Evolutionary conservation across 2,113 vertebrate genomes (phyloP).

Genomic region (Bufo gargarizans): DNA sequence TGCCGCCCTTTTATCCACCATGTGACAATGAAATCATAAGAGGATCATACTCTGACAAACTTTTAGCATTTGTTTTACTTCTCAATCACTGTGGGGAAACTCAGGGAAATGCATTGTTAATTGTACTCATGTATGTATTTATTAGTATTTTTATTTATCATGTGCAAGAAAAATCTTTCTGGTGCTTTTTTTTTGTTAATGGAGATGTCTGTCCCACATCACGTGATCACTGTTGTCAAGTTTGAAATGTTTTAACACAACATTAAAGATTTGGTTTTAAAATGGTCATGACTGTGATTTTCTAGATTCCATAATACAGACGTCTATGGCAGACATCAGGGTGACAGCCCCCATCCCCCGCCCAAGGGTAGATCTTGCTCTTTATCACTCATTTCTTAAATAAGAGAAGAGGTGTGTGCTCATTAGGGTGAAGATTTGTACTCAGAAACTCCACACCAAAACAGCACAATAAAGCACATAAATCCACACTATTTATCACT

Average conservation of each 20-base stretch:
- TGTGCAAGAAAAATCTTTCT: not conserved
- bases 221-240: conserved; percentile 1
- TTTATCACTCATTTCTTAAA: too few relatives aligned
- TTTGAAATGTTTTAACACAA: conserved; percentile 16
- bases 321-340: not conserved
- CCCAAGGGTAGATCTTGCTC: not conserved
- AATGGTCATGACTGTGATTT: not conserved
- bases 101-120: conserved; percentile 30
- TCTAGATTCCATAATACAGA: not conserved
- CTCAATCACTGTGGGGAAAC: not conserved
- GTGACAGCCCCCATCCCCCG: not conserved
- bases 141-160: conserved; percentile 9
- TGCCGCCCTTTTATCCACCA: not conserved
- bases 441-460: too few relatives aligned
- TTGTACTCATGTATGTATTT: not conserved
- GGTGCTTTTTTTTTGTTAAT: not conserved
- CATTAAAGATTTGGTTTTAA: conserved; percentile 41
- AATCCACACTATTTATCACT: too few relatives aligned
- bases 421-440: too few relatives aligned
- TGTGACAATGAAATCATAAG: not conserved
- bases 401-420: too few relatives aligned
- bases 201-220: not conserved
- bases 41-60: not conserved
- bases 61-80: conserved; percentile 1
- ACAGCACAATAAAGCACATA: too few relatives aligned